Evolutionary conservation across 2,797 vertebrate species (phyloP).

Genomic region (Gambusia yucatana): DNA sequence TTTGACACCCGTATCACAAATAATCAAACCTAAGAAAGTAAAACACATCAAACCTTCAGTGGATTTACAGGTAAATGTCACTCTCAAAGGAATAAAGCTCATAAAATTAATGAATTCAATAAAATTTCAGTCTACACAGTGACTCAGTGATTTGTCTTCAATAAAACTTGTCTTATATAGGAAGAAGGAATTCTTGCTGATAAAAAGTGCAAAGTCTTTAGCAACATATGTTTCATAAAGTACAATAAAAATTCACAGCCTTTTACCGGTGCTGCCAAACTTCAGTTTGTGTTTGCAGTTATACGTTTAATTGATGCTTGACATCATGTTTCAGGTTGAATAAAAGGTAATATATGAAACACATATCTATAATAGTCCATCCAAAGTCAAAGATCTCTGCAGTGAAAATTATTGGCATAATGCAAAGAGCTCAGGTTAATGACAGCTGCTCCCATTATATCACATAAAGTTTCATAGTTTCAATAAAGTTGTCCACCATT

Average conservation of each 20-base stretch:
- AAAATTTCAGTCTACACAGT: neutral
- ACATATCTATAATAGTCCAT: constrained; percentile 44
- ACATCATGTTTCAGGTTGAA: constrained; percentile 62
- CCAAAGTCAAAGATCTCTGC: constrained; percentile 67
- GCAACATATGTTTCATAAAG: constrained; percentile 7
- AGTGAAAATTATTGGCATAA: constrained; percentile 58
- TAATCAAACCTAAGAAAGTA: neutral
- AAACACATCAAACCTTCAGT: neutral
- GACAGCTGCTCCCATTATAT: constrained; percentile 56
- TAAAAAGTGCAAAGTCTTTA: constrained; percentile 8
- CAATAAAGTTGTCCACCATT: constrained; percentile 69
- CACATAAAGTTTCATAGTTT: constrained; percentile 71
- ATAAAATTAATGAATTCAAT: constrained; percentile 5
- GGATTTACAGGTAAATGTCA: neutral
- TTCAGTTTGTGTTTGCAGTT: constrained; percentile 28
- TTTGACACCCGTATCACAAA: neutral
- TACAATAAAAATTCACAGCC: constrained; percentile 33
- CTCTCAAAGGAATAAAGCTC: neutral
- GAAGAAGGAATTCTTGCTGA: constrained; percentile 10
- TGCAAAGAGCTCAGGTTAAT: constrained; percentile 72
- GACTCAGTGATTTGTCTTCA: neutral
- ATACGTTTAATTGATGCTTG: constrained; percentile 45
- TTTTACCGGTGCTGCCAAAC: constrained; percentile 36
- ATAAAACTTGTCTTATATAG: neutral
- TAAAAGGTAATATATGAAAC: constrained; percentile 60